Evolutionary conservation across 37 sponge, comb jelly and placozoan genomes (phyloP).

Genomic region (Amphimedon queenslandica): DNA sequence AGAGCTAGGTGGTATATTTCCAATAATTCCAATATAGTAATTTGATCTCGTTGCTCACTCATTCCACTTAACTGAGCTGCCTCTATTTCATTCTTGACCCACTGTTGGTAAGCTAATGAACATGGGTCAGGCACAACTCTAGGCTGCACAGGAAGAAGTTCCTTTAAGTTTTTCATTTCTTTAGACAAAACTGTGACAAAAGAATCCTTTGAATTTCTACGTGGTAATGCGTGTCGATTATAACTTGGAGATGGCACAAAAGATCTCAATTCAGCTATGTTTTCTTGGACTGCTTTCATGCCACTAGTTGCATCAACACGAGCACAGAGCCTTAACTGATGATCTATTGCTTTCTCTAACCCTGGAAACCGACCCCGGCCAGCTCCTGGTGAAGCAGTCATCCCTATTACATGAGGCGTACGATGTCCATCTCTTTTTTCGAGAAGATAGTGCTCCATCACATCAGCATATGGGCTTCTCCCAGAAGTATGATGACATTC

Average conservation of each 20-base stretch:
- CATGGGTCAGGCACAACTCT: background rate
- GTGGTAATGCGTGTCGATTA: conserved; percentile 5
- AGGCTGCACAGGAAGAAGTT: background rate
- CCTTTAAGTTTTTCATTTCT: conserved; percentile 22
- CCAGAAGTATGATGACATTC: conserved; percentile 84
- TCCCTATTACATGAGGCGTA: conserved; percentile 66
- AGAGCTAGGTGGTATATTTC: conserved; percentile 19
- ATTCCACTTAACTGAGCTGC: conserved; percentile 14
- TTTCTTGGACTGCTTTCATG: conserved; percentile 28
- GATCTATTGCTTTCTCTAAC: conserved; percentile 27
- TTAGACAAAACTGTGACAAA: background rate
- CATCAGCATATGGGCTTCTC: conserved; percentile 43
- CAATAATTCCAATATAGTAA: conserved; percentile 15
- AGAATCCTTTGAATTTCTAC: conserved; percentile 15
- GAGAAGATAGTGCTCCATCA: conserved; percentile 55
- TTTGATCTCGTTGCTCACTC: conserved; percentile 10
- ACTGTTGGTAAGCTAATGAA: conserved; percentile 10
- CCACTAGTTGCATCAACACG: conserved; percentile 71
- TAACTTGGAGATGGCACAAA: background rate
- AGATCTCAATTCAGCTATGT: conserved; percentile 23
- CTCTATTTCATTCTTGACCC: conserved; percentile 16
- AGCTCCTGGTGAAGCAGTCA: conserved; percentile 70
- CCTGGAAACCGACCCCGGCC: conserved; percentile 22
- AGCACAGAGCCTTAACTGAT: conserved; percentile 55
- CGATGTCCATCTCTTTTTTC: conserved; percentile 15